Evolutionary conservation across 37 sponge, comb jelly and placozoan species (phyloP), one percentile per base, ranked within the genome.

Genomic region (Trichoplax adhaerens): DNA sequence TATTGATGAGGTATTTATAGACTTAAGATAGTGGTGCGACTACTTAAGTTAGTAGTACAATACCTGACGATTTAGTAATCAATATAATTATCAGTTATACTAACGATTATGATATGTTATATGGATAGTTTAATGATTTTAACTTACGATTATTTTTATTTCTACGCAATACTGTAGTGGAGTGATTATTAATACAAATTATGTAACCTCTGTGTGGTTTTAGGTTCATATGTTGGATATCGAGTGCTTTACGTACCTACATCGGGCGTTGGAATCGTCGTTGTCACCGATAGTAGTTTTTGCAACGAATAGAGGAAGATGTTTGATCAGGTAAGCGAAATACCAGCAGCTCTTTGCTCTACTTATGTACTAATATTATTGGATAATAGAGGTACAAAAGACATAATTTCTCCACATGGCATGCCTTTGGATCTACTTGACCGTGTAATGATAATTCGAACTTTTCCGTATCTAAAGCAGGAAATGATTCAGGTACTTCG

Each of bases 171-270:
- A 29, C 29, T 29, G 62, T 60, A 60, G 12, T 60, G 10, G 12
- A 60, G 10, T 60, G 10, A 60, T 60, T 60, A 60, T 12, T 12
- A 12, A 60, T 60, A 60, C 12, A 60, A 60, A 60, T 10, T 12
- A 12, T 60, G 10, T 60, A n/a, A n/a, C 10, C 10, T 12, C 10
- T 12, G 12, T 10, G 10, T 5, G 7, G 5, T 66, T 51, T 51
- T 55, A 74, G 75, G 98, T 96, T n/a, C 98, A 96, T 83, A 96
- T 96, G 98, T 73, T 96, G 66, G 98, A 96, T 74, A 85, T 96
- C 29, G 98, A 96, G 80, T 96, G 93, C 66, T 96, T 96, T 85
- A 91, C 98, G 2, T 96, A 91, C 80, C 83, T 96, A 29, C 93
- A 96, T 63, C 82, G 94, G 7, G 98, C 98, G 0, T 77, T 96